Percentiles rank a stretch among this genome's conserved stretches.
Evolutionary conservation across 2,797 vertebrate genomes (phyloP).

Genomic region (Dipus sagitta): DNA sequence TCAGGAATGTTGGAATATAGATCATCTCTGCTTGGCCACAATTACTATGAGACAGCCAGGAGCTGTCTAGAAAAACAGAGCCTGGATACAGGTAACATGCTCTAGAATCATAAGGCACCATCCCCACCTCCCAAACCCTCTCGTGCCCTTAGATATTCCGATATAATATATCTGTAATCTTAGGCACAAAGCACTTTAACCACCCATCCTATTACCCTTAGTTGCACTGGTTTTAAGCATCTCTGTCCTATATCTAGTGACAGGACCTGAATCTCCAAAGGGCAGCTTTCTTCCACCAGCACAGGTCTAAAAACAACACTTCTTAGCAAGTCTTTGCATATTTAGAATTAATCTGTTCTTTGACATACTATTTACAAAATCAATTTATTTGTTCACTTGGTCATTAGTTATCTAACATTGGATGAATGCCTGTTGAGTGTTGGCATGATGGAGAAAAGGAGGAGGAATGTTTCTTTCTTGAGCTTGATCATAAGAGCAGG

Average conservation of each 20-base stretch:
- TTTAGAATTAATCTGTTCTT: constrained; percentile 18
- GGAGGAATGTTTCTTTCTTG: accelerated
- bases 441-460: too few species aligned
- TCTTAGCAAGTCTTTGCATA: neutral
- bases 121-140: too few species aligned
- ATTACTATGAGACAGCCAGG: neutral
- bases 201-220: neutral
- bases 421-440: neutral
- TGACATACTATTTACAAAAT: neutral
- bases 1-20: neutral
- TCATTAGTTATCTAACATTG: neutral
- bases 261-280: neutral
- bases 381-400: neutral
- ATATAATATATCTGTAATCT: neutral
- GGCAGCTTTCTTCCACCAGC: neutral
- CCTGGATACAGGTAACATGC: neutral
- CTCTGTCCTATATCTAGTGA: neutral
- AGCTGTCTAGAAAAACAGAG: neutral
- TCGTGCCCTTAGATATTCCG: neutral
- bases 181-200: neutral
- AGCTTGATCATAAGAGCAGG: neutral
- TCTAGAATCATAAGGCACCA: neutral
- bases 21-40: neutral
- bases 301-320: neutral
- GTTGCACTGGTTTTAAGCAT: neutral